Conservation (phyloP, 2,797 vertebrate species). For the Hydrophis major region DNA sequence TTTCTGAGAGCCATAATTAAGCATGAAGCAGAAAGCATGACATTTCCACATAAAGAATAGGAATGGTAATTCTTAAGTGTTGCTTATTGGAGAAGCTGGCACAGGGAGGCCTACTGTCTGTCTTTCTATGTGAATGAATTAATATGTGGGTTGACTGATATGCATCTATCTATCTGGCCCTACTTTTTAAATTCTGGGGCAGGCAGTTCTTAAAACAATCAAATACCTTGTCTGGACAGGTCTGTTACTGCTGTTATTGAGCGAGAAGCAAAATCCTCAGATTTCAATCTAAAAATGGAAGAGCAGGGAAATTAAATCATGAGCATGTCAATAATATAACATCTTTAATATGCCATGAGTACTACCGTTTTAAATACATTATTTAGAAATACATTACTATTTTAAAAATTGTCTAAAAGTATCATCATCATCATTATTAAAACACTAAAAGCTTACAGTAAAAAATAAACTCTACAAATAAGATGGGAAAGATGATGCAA, state of each 20-base stretch:
- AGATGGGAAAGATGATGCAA: neutral
- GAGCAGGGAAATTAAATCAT: neutral
- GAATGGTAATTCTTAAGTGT: neutral
- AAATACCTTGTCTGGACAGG: neutral
- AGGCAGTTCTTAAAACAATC: neutral
- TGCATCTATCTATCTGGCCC: neutral
- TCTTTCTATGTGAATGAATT: accelerated
- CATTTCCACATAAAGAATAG: neutral
- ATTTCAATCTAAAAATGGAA: neutral
- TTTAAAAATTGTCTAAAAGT: neutral
- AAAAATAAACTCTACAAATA: neutral
- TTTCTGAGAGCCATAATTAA: neutral
- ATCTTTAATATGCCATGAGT: neutral
- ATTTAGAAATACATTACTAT: neutral
- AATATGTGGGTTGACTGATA: accelerated
- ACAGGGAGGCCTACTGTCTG: neutral
- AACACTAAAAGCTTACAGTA: neutral
- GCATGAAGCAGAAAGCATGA: neutral
- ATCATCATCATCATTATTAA: neutral
- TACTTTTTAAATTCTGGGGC: neutral
- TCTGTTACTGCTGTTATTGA: neutral
- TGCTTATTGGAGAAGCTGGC: neutral
- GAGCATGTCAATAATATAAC: neutral
- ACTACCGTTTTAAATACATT: neutral
- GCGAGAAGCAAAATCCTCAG: neutral